A percentile compares a stretch with the other conserved stretches of the same genome.
phyloP scores from a whole-genome alignment of 2,113 vertebrate species.

The Telmatochromis sp. region DNA sequence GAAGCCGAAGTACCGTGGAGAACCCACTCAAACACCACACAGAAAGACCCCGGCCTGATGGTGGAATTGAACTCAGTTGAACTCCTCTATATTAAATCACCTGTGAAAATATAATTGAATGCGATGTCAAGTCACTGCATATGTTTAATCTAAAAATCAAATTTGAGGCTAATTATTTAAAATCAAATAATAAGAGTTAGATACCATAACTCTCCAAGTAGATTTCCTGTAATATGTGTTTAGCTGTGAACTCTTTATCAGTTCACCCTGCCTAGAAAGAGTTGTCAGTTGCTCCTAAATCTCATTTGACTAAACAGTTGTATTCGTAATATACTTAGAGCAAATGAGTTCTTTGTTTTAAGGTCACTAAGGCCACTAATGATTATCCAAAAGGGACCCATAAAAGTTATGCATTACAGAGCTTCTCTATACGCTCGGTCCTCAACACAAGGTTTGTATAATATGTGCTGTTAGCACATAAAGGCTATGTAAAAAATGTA shows the following conservation, averaged over 20 bases:
- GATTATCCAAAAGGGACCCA: background rate
- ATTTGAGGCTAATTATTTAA: background rate
- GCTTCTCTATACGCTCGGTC: background rate
- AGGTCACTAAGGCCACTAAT: background rate
- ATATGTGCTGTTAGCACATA: background rate
- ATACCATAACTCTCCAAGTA: background rate
- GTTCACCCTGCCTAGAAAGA: background rate
- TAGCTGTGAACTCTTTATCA: background rate
- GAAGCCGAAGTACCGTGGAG: background rate
- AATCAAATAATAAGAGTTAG: background rate
- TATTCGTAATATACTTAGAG: background rate
- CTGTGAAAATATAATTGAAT: background rate
- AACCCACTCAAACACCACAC: background rate
- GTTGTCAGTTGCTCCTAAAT: background rate
- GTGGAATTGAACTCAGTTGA: background rate
- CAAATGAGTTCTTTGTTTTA: background rate
- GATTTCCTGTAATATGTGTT: background rate
- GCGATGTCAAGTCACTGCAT: rapidly evolving
- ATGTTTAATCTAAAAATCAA: background rate
- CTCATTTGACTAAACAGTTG: background rate
- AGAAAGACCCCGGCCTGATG: background rate
- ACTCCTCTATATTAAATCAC: background rate
- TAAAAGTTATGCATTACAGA: background rate
- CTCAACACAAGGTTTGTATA: background rate
- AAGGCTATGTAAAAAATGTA: background rate